Evolutionary conservation across 1,140 invertebrate genomes (phyloP), one percentile per base, ranked within the genome.

Genomic region (Macrobrachium rosenbergii): DNA sequence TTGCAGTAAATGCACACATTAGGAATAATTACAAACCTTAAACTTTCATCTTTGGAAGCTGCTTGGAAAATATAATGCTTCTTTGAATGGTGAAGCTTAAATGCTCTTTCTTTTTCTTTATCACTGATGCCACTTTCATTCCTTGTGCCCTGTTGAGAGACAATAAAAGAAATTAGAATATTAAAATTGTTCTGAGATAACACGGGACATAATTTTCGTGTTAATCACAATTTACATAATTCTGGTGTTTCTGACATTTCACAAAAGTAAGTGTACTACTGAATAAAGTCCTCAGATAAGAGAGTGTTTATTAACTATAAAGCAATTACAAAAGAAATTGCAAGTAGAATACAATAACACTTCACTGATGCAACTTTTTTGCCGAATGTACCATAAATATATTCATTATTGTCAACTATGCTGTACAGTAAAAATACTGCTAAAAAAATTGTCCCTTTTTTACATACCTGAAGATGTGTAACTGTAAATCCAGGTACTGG

Each of bases 401-500:
- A 52, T 2, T 52, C 52, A 52, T 52, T 52, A 8, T 52, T 8
- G 45, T 52, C 45, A 52, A 6, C 45, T 52, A 52, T 37, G 28
- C 28, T 37, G 1, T 52, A 52, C 52, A 52, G 52, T 52, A 10
- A 10, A 52, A 52, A 52, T 12, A 52, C 12, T 52, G 8, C 52
- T 10, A 52, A 10, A 76, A 63, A 62, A 59, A 75, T 23, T n/a
- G n/a, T 16, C 21, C 28, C 6, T 12, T 79, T 6, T 37, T 78
- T 88, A 90, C 91, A 5, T 92, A 90, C 12, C 91, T 91, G 91
- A 92, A 92, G n/a, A 92, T 91, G 19, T 92, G 92, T 23, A 90
- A 90, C 62, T 92, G 81, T 90, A 78, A 87, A 94, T 21, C 94
- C 94, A 19, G 94, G 94, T 91, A 95, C 92, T 0, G 95, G 94